Percentiles rank a stretch among this genome's conserved stretches.
Evolutionary conservation across 2,888 invertebrate species (phyloP).

Genomic region (Pollenia angustigena): DNA sequence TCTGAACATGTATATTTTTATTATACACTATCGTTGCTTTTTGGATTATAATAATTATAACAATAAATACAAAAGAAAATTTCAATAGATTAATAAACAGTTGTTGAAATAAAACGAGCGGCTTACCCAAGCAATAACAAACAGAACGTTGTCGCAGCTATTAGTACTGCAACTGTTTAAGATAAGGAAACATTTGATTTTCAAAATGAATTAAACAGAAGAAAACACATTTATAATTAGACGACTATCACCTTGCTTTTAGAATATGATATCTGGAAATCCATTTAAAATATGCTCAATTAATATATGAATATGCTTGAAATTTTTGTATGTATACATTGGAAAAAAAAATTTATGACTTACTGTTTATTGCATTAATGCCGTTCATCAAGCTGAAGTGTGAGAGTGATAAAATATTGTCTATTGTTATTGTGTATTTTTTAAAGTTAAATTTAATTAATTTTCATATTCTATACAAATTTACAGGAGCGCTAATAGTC

Average conservation of each 20-base stretch:
- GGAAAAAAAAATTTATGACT: slow-evolving; percentile 3
- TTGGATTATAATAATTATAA: slow-evolving; percentile 7
- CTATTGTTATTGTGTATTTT: slow-evolving; percentile 11
- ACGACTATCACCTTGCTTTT: slow-evolving; percentile 13
- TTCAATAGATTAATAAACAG: neutral
- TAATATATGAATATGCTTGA: neutral
- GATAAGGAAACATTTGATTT: slow-evolving; percentile 43
- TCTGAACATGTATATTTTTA: neutral
- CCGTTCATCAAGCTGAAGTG: neutral
- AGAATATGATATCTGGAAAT: slow-evolving; percentile 4
- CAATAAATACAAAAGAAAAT: neutral
- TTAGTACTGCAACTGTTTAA: slow-evolving; percentile 7
- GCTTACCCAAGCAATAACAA: slow-evolving; percentile 17
- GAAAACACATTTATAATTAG: neutral
- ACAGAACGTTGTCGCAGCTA: slow-evolving; percentile 2
- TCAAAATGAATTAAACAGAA: neutral
- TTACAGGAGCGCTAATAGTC: slow-evolving; percentile 32
- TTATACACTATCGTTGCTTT: neutral
- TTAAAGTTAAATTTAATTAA: slow-evolving; percentile 23
- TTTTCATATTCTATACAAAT: slow-evolving; percentile 30
- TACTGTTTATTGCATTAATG: slow-evolving; percentile 12
- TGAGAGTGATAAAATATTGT: slow-evolving; percentile 5
- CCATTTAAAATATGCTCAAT: slow-evolving; percentile 24
- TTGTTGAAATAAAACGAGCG: neutral
- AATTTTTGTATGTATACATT: neutral